phyloP scores from a whole-genome alignment of 2,797 vertebrate genomes.

The Stomatorhinus walkeri region DNA sequence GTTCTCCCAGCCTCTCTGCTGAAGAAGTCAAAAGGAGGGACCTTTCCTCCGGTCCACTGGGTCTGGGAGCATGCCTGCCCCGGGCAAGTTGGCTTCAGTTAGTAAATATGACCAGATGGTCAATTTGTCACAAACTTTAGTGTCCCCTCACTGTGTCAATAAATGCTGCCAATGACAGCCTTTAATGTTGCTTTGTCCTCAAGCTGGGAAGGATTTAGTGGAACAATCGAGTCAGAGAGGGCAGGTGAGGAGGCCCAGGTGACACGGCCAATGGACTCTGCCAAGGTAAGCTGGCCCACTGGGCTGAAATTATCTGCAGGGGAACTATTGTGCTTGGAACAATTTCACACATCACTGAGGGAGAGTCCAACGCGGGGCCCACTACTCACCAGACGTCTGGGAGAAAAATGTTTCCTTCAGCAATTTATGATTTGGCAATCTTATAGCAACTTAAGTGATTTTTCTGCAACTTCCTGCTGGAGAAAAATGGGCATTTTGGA shows the following conservation, averaged over 20 bases:
- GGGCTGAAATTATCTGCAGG: constrained; percentile 16
- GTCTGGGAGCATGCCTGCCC: not conserved
- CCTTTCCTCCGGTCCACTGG: not conserved
- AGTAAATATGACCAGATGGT: constrained; percentile 4
- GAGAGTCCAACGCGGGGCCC: not conserved
- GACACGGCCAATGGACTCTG: not conserved
- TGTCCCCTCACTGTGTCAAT: constrained; percentile 5
- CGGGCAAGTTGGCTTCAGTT: not conserved
- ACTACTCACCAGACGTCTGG: not conserved
- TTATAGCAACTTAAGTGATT: not conserved
- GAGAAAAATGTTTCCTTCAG: not conserved
- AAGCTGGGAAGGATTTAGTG: not conserved
- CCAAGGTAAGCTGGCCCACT: not conserved
- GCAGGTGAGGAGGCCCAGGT: not conserved
- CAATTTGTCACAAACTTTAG: constrained; percentile 13
- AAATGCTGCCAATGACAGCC: not conserved
- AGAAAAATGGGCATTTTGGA: not conserved
- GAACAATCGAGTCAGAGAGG: not conserved
- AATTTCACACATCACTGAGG: constrained; percentile 19
- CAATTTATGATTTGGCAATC: constrained; percentile 5
- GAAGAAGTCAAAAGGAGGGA: not conserved
- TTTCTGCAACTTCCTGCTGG: not conserved
- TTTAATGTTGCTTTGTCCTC: not conserved
- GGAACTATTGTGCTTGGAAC: constrained; percentile 12
- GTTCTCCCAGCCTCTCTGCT: not conserved